phyloP scores from a whole-genome alignment of 2,888 invertebrate genomes.

The Limulus polyphemus region DNA sequence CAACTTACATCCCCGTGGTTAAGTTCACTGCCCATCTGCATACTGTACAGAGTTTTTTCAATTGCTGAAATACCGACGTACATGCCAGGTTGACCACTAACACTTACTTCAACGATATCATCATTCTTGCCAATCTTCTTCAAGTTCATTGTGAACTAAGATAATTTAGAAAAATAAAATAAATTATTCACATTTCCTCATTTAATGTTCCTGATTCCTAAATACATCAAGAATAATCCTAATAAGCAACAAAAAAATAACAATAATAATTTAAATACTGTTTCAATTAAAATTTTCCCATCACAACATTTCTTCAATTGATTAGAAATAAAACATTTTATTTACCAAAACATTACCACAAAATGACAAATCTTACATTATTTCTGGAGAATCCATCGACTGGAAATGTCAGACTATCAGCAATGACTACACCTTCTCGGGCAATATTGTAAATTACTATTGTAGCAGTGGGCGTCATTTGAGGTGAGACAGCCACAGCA shows the following conservation, averaged over 20 bases:
- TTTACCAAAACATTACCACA: no score
- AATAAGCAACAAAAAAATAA: no score
- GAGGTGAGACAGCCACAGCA: constrained; percentile 39
- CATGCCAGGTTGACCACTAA: constrained; percentile 85
- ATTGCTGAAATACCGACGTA: constrained; percentile 85
- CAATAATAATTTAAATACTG: neutral
- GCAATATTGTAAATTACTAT: constrained; percentile 77
- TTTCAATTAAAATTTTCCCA: neutral
- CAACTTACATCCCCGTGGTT: constrained; percentile 57
- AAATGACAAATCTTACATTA: constrained; percentile 40
- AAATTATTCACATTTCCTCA: neutral
- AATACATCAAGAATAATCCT: no score
- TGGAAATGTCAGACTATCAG: constrained; percentile 86
- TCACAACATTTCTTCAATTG: no score
- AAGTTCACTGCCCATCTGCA: constrained; percentile 84
- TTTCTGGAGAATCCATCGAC: constrained; percentile 89
- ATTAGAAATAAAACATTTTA: no score
- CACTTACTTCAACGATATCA: constrained; percentile 81
- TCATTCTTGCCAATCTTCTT: constrained; percentile 91
- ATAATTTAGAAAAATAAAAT: neutral
- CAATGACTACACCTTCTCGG: constrained; percentile 65
- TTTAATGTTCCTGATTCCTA: no score
- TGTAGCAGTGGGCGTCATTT: constrained; percentile 74
- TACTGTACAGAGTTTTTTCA: constrained; percentile 73
- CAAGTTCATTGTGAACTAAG: constrained; percentile 39